phyloP scores from a whole-genome alignment of 2,797 vertebrate genomes.

The Karalla daura region DNA sequence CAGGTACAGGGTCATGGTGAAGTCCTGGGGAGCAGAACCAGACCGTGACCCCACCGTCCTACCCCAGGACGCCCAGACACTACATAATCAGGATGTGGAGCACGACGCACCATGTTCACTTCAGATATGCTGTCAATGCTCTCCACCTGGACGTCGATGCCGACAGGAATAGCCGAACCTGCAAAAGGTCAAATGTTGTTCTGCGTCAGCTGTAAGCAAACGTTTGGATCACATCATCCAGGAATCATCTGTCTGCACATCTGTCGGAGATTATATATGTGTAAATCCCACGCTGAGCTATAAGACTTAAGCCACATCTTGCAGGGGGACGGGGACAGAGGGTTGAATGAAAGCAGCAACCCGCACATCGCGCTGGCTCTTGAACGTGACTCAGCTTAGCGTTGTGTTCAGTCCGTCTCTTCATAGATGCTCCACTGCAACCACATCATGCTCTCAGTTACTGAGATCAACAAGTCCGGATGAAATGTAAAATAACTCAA shows the following conservation, averaged over 20 bases:
- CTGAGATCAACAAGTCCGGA: conserved; percentile 12
- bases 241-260: conserved; percentile 25
- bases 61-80: no score
- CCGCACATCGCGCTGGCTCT: background rate
- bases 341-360: conserved; percentile 1
- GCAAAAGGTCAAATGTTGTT: conserved; percentile 43
- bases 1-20: conserved; percentile 95
- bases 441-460: conserved; percentile 8
- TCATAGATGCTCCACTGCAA: background rate
- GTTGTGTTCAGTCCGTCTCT: background rate
- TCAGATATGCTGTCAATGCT: conserved; percentile 96
- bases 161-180: conserved; percentile 92
- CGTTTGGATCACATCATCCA: conserved; percentile 15
- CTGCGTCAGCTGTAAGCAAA: conserved; percentile 38
- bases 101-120: conserved; percentile 92
- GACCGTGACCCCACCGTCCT: no score
- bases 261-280: conserved; percentile 41
- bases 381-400: conserved; percentile 18
- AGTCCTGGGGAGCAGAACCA: conserved; percentile 82
- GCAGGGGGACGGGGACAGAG: conserved; percentile 1
- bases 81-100: no score
- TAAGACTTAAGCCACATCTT: conserved; percentile 19
- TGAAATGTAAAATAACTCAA: background rate
- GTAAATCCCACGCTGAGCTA: conserved; percentile 40
- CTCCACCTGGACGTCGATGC: conserved; percentile 93